phyloP scores from a whole-genome alignment of 2,797 vertebrate species.

The Neostethus bicornis region DNA sequence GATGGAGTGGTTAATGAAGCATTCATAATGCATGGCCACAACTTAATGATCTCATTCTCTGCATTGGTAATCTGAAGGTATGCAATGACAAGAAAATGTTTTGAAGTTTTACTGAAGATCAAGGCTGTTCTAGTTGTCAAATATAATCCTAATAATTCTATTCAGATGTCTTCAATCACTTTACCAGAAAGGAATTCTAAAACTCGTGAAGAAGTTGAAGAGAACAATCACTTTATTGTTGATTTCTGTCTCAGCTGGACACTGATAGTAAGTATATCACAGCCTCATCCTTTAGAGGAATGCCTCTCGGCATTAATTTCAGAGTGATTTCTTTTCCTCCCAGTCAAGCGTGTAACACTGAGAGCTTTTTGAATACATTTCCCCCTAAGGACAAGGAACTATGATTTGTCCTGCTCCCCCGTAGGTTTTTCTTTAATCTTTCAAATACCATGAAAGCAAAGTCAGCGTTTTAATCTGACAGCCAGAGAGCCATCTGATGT shows the following conservation, averaged over 20 bases:
- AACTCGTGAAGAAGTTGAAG: background rate
- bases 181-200: background rate
- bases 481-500: background rate
- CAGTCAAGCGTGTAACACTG: background rate
- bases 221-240: slow-evolving; percentile 7
- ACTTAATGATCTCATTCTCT: too few relatives aligned
- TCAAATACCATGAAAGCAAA: slow-evolving; percentile 1
- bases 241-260: background rate
- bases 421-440: slow-evolving; percentile 8
- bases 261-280: background rate
- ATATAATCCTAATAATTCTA: background rate
- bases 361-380: background rate
- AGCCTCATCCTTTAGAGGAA: slow-evolving; percentile 9
- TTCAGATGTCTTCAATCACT: background rate
- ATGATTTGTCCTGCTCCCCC: background rate
- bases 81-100: too few relatives aligned
- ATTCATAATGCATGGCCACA: too few relatives aligned
- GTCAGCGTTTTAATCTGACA: slow-evolving; percentile 9
- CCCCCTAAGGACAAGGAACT: background rate
- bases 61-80: too few relatives aligned
- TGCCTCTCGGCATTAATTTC: slow-evolving; percentile 1
- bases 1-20: too few relatives aligned
- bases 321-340: slow-evolving; percentile 7
- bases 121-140: too few relatives aligned
- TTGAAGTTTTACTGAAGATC: too few relatives aligned